Evolutionary conservation across 2,888 invertebrate species (phyloP).

Genomic region (Ernsta delagoae): DNA sequence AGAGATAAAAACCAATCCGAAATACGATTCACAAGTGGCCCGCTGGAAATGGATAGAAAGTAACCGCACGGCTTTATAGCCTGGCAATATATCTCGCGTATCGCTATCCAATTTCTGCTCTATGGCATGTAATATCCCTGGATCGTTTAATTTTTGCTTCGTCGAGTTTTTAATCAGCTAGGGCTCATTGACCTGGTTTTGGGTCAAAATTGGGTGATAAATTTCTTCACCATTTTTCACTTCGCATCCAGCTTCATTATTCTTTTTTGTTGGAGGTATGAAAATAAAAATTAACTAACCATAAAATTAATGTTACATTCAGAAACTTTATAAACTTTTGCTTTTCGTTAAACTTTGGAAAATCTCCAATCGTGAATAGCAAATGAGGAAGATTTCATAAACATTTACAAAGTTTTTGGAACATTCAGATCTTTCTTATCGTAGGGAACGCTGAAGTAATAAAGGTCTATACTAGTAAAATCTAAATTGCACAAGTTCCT

Average conservation of each 20-base stretch:
- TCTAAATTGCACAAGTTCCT: slow-evolving; percentile 37
- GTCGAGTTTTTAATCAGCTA: slow-evolving; percentile 63
- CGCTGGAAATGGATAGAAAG: slow-evolving; percentile 81
- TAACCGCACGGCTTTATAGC: slow-evolving; percentile 78
- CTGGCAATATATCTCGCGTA: slow-evolving; percentile 80
- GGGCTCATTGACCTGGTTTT: slow-evolving; percentile 28
- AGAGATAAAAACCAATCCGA: slow-evolving; percentile 82
- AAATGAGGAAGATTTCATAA: slow-evolving; percentile 36
- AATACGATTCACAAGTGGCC: slow-evolving; percentile 83
- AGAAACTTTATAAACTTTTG: slow-evolving; percentile 13
- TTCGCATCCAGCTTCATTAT: neutral
- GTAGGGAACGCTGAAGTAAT: slow-evolving; percentile 33
- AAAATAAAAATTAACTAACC: slow-evolving; percentile 18
- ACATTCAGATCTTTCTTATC: slow-evolving; percentile 35
- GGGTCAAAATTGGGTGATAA: slow-evolving; percentile 25
- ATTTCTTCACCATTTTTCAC: slow-evolving; percentile 8
- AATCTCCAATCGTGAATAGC: slow-evolving; percentile 30
- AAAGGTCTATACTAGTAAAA: slow-evolving; percentile 37
- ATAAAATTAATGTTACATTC: slow-evolving; percentile 24
- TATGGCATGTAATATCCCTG: slow-evolving; percentile 80
- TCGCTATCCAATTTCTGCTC: slow-evolving; percentile 82
- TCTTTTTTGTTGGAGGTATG: slow-evolving; percentile 2
- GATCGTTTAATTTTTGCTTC: slow-evolving; percentile 73
- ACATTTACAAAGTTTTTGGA: slow-evolving; percentile 35
- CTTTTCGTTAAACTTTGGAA: slow-evolving; percentile 21